Evolutionary conservation across 2,797 vertebrate genomes (phyloP), one percentile per base, ranked within the genome.

Genomic region (Coendou prehensilis): DNA sequence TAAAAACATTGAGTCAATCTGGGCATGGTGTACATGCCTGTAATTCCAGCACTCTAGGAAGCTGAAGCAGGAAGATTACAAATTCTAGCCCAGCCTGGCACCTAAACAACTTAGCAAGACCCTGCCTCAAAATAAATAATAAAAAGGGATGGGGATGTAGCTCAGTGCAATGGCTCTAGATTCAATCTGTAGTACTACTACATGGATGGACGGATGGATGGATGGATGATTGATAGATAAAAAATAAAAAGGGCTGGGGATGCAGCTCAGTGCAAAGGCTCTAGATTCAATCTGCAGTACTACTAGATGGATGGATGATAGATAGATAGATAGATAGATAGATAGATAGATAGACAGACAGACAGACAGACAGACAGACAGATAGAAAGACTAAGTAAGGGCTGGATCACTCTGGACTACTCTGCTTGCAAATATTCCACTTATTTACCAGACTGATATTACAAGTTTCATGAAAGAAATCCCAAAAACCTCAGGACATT

Each of bases 371-470:
- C 7, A 73, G 22, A 41, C 7, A 96, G 89, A 86, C n/a, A 64
- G 37, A 83, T 5, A 96, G 92, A 82, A 33, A 67, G 71, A 83
- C 15, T 56, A 11, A 82, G 9, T 26, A 73, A 13, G 13, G 26
- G 57, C 54, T 88, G 10, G 54, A 92, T 82, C 59, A 93, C 10
- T 73, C n/a, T 75, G 63, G 23, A 91, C 11, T 79, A 91, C 28
- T 52, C 56, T 75, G 20, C 30, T 91, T 85, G 52, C 30, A 91
- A 71, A 18, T 73, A 89, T 30, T 76, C 64, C 33, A 97, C 9
- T 47, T 84, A 4, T 78, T 80, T 80, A 91, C 30, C 87, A 76
- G 91, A 83, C 83, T n/a, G 63, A 9, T 94, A 93, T 81, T 91
- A 59, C 8, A 93, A 91, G 47, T 84, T 89, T 87, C 37, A 89